Percentiles rank a stretch among this genome's conserved stretches.
Conservation (phyloP, 2,113 vertebrate species). For the Thermophis baileyi region DNA sequence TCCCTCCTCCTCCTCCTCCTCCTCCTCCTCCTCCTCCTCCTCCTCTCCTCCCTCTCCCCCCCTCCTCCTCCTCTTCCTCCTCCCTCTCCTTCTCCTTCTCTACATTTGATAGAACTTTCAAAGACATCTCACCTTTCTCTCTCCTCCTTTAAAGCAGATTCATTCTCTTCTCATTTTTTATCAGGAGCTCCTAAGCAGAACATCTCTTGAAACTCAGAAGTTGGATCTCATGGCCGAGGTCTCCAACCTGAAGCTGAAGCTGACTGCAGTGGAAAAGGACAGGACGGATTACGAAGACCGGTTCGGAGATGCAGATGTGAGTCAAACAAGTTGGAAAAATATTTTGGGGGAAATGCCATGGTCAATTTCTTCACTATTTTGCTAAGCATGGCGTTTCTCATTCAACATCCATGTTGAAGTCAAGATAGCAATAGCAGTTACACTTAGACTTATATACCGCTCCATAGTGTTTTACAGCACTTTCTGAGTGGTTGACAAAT, state of each 20-base stretch:
- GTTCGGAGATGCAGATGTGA: constrained; percentile 89
- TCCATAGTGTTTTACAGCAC: no score
- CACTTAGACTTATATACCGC: no score
- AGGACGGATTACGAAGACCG: constrained; percentile 82
- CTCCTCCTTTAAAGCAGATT: neutral
- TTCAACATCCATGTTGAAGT: neutral
- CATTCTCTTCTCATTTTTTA: constrained; percentile 36
- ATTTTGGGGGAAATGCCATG: neutral
- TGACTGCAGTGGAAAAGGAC: constrained; percentile 85
- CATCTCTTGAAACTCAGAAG: constrained; percentile 91
- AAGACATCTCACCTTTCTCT: neutral
- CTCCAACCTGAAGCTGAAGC: constrained; percentile 91
- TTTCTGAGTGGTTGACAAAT: no score
- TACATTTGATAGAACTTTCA: neutral
- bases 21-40: no score
- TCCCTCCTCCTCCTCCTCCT: no score
- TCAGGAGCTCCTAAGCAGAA: constrained; percentile 90
- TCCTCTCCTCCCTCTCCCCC: no score
- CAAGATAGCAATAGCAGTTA: neutral
- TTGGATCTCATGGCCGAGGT: constrained; percentile 91
- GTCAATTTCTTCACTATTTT: neutral
- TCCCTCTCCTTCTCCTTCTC: neutral
- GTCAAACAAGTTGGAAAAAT: neutral
- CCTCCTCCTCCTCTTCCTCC: no score
- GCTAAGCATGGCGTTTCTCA: neutral